A percentile compares a stretch with the other conserved stretches of the same genome.
Evolutionary conservation across 2,113 vertebrate genomes (phyloP).

Genomic region (Piaya cayana): DNA sequence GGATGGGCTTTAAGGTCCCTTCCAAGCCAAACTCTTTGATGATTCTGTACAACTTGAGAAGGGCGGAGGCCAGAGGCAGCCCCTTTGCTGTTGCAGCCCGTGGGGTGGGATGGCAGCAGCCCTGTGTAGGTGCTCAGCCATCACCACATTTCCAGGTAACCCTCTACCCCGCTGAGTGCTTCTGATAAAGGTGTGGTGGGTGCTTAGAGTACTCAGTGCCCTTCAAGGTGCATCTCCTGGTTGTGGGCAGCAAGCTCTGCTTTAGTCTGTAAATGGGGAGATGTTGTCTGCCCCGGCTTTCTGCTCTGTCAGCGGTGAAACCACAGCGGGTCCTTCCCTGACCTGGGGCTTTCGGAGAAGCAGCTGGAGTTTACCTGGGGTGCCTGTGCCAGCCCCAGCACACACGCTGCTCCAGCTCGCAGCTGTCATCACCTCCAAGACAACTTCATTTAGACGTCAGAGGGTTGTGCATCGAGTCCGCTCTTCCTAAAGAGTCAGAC

Average conservation of each 20-base stretch:
- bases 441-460: neutral
- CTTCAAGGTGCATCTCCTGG: neutral
- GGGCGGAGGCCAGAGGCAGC: neutral
- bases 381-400: neutral
- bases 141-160: neutral
- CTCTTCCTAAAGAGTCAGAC: neutral
- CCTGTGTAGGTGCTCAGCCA: neutral
- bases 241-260: fast-evolving
- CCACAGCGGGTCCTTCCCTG: fast-evolving
- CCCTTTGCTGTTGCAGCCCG: neutral
- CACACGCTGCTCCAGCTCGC: neutral
- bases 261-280: neutral
- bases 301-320: neutral
- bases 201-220: neutral
- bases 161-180: neutral
- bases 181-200: neutral
- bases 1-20: too few species aligned
- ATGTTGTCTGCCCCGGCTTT: neutral
- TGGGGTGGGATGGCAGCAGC: fast-evolving
- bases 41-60: neutral
- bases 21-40: too few species aligned
- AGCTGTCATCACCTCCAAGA: neutral
- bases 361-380: neutral
- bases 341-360: neutral
- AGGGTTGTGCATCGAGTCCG: neutral